Conservation (phyloP, 2,797 vertebrate species). For the Myotis daubentonii region DNA sequence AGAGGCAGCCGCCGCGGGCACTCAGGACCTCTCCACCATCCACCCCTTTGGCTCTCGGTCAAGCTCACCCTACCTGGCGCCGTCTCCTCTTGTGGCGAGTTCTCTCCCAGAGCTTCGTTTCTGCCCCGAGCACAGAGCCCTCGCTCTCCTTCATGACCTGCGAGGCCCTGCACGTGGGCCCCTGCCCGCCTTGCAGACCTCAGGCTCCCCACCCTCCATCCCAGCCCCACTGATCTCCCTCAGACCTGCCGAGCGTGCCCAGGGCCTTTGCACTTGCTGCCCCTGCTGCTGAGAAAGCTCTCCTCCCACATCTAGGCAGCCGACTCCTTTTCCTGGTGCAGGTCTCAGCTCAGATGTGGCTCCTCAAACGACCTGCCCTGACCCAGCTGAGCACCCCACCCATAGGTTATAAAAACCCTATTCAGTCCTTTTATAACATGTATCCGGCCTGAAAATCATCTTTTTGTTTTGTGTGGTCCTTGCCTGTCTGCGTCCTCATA, state of each 20-base stretch:
- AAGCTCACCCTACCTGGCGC: background rate
- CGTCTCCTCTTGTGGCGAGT: background rate
- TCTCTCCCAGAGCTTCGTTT: background rate
- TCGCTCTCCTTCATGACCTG: background rate
- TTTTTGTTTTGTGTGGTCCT: background rate
- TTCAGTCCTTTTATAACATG: background rate
- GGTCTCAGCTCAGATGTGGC: background rate
- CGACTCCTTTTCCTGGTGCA: background rate
- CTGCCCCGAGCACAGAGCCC: background rate
- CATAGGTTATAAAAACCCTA: background rate
- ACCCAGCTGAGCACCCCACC: background rate
- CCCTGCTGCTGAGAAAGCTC: background rate
- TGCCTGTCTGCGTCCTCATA: background rate
- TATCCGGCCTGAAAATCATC: background rate
- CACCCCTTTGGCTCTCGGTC: background rate
- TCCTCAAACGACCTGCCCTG: background rate
- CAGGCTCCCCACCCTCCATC: background rate
- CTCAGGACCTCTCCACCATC: background rate
- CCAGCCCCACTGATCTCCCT: background rate
- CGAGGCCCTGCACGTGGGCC: fast-evolving
- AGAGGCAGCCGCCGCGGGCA: background rate
- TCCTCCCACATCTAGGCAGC: background rate
- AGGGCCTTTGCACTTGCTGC: background rate
- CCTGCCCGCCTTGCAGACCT: background rate
- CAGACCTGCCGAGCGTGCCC: background rate